Base-by-base conservation (phyloP, 2,113 vertebrate genomes). In the Cisticola juncidis region DNA sequence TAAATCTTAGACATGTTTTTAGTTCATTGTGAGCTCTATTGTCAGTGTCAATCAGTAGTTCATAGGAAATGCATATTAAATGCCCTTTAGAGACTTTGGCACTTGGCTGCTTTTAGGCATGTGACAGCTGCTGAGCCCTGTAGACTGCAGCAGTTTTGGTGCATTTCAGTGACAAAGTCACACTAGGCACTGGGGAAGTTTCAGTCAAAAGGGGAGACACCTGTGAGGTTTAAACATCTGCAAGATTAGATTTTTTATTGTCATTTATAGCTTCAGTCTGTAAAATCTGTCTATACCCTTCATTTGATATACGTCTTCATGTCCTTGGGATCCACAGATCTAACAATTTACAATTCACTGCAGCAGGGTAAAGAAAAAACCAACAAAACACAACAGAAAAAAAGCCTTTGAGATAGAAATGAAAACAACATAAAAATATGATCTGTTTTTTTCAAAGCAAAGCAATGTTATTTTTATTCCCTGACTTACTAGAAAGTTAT, bases 391-490 rank as follows among this genome's bases (percentile, higher is more conserved):
- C 6, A 54, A 42, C 21, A 57, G 16, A 11, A 72, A 62, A 61
- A 72, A 77, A 62, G 1, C 33, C 40, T 92, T 61, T 80, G 45
- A 81, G n/a, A 21, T 50, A 68, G 64, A 70, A 97, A 44, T 94
- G 61, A 92, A 97, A 97, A 91, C 11, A 74, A 91, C 88, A 97
- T 66, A 80, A 86, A 97, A 95, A 93, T 57, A n/a, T 38, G 5
- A 73, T 66, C 54, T 91, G n/a, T 5, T 72, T 71, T 70, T 94
- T 77, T 40, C 78, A 92, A 92, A n/a, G 11, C 40, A 94, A 81
- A 86, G 28, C 50, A 97, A 93, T n/a, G 89, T 74, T 93, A 81
- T 94, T 97, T 97, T 96, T 92, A 92, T 94, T 97, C 81, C 92
- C 56, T 94, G 68, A n/a, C 44, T 96, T 73, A 66, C 65, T 94